Base-by-base conservation (phyloP, 2,888 invertebrate genomes). In the Tetragonula carbonaria region DNA sequence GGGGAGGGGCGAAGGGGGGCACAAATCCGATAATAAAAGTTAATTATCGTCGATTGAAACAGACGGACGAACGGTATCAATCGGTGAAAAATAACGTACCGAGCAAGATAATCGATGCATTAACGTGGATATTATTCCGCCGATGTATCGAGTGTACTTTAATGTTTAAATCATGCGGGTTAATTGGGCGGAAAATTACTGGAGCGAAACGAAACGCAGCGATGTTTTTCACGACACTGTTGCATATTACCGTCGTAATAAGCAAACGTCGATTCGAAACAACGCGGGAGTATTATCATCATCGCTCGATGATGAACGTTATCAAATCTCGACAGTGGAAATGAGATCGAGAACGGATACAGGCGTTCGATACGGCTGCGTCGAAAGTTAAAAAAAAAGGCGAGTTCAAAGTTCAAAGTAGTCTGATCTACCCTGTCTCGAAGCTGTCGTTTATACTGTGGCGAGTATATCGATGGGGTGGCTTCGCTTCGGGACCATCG, bases 401-500 rank as follows among this genome's bases (percentile, higher is more conserved):
- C 23, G 6, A 33, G 45, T 72, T 45, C 55, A 63, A 16, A 38
- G 74, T 63, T 74, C 63, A 63, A 80, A 33, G 3, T 33, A 28
- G 67, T 67, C 53, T 38, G 45, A 55, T 28, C 28, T 14, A n/a
- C n/a, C 23, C 21, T 38, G 28, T 28, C 38, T 45, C 51, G 28
- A 16, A 6, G 21, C 74, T 51, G 16, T 28, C 51, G 50, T 53
- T 75, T 71, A 57, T 55, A 59, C 57, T 21, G n/a, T 59, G 45
- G 45, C 45, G 45, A 45, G 45, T 11, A 45, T 53, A 45, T 59
- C 13, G 78, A 95, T 4, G 78, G 95, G 18, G 96, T 79, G 97
- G 97, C 82, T 95, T 97, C 91, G 96, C 96, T 79, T 33, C 93
- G 96, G 75, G 95, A 6, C 23, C 23, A 5, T 11, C 96, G 45